phyloP scores from a whole-genome alignment of 2,888 invertebrate species.

The Apamea anceps region DNA sequence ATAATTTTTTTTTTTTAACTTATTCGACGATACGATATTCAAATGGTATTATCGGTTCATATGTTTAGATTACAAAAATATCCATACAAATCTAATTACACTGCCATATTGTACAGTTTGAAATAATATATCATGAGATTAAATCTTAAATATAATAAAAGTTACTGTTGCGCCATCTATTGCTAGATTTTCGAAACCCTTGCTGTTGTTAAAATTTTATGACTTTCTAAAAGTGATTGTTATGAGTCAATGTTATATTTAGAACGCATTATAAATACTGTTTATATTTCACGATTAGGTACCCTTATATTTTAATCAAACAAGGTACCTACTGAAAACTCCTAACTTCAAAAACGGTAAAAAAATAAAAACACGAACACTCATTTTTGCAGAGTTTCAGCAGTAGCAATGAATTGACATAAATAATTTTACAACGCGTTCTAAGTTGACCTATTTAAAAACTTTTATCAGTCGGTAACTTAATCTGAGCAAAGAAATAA shows the following conservation, averaged over 20 bases:
- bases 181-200: constrained; percentile 33
- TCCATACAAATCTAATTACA: constrained; percentile 24
- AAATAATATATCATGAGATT: constrained; percentile 25
- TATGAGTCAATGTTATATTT: constrained; percentile 9
- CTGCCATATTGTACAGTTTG: constrained; percentile 52
- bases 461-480: constrained; percentile 2
- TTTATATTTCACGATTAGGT: neutral
- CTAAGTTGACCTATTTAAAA: neutral
- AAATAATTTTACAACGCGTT: neutral
- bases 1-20: neutral
- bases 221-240: constrained; percentile 38
- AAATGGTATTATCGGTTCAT: neutral
- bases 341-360: neutral
- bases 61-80: neutral
- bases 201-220: constrained; percentile 21
- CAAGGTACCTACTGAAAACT: neutral
- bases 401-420: neutral
- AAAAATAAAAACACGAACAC: neutral
- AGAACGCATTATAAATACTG: constrained; percentile 18
- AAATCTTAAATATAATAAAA: constrained; percentile 31
- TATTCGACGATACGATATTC: neutral
- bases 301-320: neutral
- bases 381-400: neutral
- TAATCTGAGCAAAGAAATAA: neutral
- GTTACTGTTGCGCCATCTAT: constrained; percentile 37